These are phyloP conservation scores for Pecten maximus DNA, from an alignment of 2,888 invertebrate species.

Conservation along the genomic window DNA sequence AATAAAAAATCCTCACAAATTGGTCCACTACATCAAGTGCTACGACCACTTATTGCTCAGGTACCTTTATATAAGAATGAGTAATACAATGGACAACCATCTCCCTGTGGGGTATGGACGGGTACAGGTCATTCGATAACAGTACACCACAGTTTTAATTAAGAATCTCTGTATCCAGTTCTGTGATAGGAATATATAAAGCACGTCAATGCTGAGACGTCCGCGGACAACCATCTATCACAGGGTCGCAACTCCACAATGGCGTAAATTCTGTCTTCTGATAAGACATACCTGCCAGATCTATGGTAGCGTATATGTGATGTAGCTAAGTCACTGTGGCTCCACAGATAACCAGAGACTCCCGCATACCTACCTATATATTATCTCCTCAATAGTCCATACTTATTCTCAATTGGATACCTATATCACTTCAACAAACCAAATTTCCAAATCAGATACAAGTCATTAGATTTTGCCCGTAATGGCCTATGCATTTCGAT, in stretches of 20 bases:
- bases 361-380: neutral
- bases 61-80: neutral
- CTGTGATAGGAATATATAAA: constrained; percentile 11
- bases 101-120: neutral
- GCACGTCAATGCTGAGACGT: neutral
- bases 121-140: neutral
- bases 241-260: constrained; percentile 16
- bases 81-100: neutral
- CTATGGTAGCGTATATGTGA: neutral
- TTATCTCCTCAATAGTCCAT: neutral
- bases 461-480: neutral
- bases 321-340: neutral
- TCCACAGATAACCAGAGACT: neutral
- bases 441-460: neutral
- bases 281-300: neutral
- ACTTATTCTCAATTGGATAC: neutral
- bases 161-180: neutral
- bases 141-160: constrained; percentile 1
- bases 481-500: constrained; percentile 24
- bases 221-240: neutral
- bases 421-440: neutral
- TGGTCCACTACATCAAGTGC: neutral
- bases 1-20: neutral
- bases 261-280: neutral
- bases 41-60: neutral